A percentile compares a stretch with the other conserved stretches of the same genome.
These are phyloP conservation scores for Abrostola triplasia DNA, from an alignment of 2,888 invertebrate species.

Conservation along the genomic window DNA sequence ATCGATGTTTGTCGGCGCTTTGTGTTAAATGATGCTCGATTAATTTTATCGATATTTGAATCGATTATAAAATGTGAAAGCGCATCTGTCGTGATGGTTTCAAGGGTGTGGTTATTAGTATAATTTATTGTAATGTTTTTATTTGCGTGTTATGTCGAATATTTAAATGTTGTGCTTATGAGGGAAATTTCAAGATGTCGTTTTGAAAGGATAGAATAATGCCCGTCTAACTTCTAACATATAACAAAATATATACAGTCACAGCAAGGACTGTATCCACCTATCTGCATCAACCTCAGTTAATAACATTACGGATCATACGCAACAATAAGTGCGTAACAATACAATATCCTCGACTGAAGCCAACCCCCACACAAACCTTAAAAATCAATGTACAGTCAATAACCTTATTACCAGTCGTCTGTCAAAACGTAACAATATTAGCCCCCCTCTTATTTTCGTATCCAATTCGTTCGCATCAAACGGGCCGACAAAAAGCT, in stretches of 20 bases:
- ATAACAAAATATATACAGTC: neutral
- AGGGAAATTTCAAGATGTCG: neutral
- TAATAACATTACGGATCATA: neutral
- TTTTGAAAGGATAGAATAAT: neutral
- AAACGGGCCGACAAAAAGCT: slow-evolving; percentile 63
- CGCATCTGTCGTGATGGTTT: slow-evolving; percentile 68
- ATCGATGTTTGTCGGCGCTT: slow-evolving; percentile 61
- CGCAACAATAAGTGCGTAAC: neutral
- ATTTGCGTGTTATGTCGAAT: slow-evolving; percentile 35
- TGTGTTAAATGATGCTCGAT: slow-evolving; percentile 63
- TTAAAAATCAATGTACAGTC: slow-evolving; percentile 48
- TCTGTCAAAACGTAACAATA: slow-evolving; percentile 54
- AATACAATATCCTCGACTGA: slow-evolving; percentile 12
- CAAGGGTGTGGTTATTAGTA: slow-evolving; percentile 53
- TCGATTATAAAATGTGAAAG: slow-evolving; percentile 61
- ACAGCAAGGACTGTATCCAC: neutral
- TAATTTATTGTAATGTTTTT: slow-evolving; percentile 60
- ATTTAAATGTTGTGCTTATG: neutral
- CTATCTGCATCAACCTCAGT: too few species aligned
- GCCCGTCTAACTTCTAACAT: neutral
- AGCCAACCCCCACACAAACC: slow-evolving; percentile 6
- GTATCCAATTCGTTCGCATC: slow-evolving; percentile 57
- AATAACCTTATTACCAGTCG: slow-evolving; percentile 44
- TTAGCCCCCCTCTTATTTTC: slow-evolving; percentile 55
- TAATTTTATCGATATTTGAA: slow-evolving; percentile 61